Conservation (phyloP, 2,888 invertebrate genomes). For the Noctua pronuba region DNA sequence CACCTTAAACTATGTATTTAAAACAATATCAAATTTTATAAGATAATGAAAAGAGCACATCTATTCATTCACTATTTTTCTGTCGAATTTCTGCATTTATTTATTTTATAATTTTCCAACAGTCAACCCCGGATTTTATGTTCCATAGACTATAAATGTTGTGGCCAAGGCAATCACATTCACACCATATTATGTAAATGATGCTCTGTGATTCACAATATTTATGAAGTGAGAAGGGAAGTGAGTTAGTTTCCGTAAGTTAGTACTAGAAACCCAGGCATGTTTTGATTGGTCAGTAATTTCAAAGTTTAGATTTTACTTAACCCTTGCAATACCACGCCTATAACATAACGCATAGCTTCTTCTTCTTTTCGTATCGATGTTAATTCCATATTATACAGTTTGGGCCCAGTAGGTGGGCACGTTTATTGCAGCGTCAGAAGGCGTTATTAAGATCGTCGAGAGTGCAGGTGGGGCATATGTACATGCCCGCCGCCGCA, state of each 20-base stretch:
- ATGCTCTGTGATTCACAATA: no score
- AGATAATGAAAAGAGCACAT: constrained; percentile 55
- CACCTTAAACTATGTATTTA: constrained; percentile 48
- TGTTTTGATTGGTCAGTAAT: not conserved
- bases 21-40: constrained; percentile 58
- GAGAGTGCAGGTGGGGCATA: no score
- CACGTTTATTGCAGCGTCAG: not conserved
- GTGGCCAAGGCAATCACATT: not conserved
- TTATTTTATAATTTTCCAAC: constrained; percentile 62
- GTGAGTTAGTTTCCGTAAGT: not conserved
- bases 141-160: constrained; percentile 35
- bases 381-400: not conserved
- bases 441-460: no score
- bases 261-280: not conserved
- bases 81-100: constrained; percentile 63
- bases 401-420: not conserved
- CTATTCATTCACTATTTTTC: constrained; percentile 59
- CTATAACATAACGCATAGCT: not conserved
- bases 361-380: not conserved
- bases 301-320: not conserved
- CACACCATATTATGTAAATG: no score
- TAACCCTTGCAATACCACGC: not conserved
- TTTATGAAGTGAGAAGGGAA: not conserved
- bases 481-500: no score
- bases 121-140: constrained; percentile 56